Conservation (phyloP, 2,888 invertebrate species). For the Syrista parreyssii region DNA sequence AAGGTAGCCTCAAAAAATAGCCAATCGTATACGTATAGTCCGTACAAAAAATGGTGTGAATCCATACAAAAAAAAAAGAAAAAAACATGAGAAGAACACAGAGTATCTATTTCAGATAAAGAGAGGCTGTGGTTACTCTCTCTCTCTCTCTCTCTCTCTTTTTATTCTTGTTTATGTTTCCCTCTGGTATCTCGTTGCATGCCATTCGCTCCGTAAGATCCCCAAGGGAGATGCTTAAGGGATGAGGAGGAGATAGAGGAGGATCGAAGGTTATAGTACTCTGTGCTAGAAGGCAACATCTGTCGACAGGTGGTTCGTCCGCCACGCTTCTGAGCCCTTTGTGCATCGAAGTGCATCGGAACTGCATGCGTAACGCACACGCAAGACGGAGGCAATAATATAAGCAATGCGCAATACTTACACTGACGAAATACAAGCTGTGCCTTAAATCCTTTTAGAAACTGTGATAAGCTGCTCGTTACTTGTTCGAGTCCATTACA, state of each 20-base stretch:
- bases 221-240: background rate
- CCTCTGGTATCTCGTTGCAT: constrained; percentile 37
- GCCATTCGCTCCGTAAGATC: constrained; percentile 12
- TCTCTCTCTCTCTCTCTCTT: background rate
- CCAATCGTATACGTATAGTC: background rate
- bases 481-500: no score
- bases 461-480: background rate
- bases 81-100: background rate
- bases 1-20: background rate
- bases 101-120: background rate
- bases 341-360: constrained; percentile 39
- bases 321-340: constrained; percentile 42
- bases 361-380: background rate
- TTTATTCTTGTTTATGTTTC: constrained; percentile 6
- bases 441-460: background rate
- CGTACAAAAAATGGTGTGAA: background rate
- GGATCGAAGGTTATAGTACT: background rate
- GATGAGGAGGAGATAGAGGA: background rate
- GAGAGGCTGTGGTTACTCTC: background rate
- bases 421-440: background rate
- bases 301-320: constrained; percentile 60
- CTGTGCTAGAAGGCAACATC: constrained; percentile 40
- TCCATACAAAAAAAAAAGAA: background rate
- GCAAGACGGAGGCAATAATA: background rate
- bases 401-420: background rate